Conservation (phyloP, 2,113 vertebrate species). For the Danionella cerebrum region DNA sequence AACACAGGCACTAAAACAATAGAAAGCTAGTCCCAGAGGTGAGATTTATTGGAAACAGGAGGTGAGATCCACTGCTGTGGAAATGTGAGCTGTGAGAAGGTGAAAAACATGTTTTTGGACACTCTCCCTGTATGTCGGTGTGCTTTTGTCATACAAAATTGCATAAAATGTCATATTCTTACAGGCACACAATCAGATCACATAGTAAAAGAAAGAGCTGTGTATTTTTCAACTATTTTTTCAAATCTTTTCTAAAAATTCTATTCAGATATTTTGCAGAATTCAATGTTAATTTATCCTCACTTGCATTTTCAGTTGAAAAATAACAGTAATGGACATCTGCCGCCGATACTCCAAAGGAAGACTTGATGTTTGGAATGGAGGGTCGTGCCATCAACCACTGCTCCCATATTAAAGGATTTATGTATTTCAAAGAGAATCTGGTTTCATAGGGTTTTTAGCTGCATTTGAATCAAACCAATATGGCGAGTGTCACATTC, state of each 20-base stretch:
- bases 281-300: neutral
- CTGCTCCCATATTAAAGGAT: neutral
- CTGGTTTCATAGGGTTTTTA: slow-evolving; percentile 34
- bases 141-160: slow-evolving; percentile 26
- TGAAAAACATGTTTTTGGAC: slow-evolving; percentile 34
- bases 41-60: slow-evolving; percentile 39
- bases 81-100: slow-evolving; percentile 22
- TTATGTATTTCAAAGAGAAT: slow-evolving; percentile 32
- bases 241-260: slow-evolving; percentile 1
- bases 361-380: too few species aligned
- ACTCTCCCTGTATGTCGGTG: slow-evolving; percentile 25
- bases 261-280: neutral
- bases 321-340: slow-evolving; percentile 6
- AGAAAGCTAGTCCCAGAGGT: slow-evolving; percentile 1
- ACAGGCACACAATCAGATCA: too few species aligned
- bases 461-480: slow-evolving; percentile 39
- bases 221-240: slow-evolving; percentile 13
- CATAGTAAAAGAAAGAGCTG: too few species aligned
- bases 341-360: slow-evolving; percentile 28
- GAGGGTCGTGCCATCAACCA: slow-evolving; percentile 3
- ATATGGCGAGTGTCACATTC: slow-evolving; percentile 30
- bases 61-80: slow-evolving; percentile 10
- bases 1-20: slow-evolving; percentile 28
- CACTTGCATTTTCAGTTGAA: neutral
- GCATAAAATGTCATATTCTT: slow-evolving; percentile 17